Conservation (phyloP, 2,113 vertebrate species). For the Stigmatopora nigra region DNA sequence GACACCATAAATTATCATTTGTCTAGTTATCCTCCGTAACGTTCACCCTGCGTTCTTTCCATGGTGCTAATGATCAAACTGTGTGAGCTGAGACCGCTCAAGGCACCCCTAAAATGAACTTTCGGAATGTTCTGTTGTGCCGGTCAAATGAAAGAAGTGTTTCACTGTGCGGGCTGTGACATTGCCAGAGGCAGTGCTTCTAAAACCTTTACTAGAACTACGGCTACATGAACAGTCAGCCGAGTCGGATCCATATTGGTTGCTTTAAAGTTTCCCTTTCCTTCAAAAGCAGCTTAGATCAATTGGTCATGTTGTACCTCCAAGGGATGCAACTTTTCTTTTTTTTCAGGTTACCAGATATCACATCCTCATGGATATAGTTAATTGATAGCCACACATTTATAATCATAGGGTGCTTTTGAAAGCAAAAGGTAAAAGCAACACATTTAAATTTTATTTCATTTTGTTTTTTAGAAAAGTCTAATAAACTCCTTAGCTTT, state of each 20-base stretch:
- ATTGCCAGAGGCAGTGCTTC: conserved; percentile 22
- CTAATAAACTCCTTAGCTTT: not conserved
- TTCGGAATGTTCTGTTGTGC: conserved; percentile 6
- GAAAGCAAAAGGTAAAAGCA: conserved; percentile 20
- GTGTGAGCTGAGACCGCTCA: conserved; percentile 7
- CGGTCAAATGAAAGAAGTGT: conserved; percentile 3
- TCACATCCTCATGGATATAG: not conserved
- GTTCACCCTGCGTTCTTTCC: not conserved
- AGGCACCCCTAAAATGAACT: conserved; percentile 9
- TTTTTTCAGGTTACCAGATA: not conserved
- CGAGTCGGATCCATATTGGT: conserved; percentile 7
- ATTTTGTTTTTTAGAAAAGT: too few relatives aligned
- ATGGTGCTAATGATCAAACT: conserved; percentile 32
- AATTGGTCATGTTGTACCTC: conserved; percentile 13
- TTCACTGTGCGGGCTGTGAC: conserved; percentile 24
- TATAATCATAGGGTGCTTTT: conserved; percentile 27
- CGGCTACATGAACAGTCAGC: conserved; percentile 13
- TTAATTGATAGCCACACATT: conserved; percentile 17
- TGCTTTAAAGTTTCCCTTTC: conserved; percentile 9
- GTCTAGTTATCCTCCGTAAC: conserved; percentile 7
- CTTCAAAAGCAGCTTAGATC: conserved; percentile 19
- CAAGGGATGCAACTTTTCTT: conserved; percentile 12
- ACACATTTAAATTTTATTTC: too few relatives aligned
- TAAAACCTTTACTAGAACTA: conserved; percentile 29
- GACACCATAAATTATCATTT: not conserved